These are phyloP conservation scores for Sparidentex hasta DNA, from an alignment of 2,797 vertebrate species.

Conservation along the genomic window DNA sequence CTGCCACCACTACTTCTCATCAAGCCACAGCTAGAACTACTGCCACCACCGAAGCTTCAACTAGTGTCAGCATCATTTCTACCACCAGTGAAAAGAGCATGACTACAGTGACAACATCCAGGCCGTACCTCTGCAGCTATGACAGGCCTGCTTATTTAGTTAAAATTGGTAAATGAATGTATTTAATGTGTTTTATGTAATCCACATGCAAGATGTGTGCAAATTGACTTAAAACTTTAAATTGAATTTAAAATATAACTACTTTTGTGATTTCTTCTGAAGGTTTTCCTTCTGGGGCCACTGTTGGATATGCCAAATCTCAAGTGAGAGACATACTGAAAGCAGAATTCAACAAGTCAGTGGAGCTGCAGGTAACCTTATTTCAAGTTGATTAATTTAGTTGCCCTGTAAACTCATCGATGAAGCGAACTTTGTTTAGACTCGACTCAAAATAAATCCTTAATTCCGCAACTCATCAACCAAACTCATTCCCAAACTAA, in stretches of 20 bases:
- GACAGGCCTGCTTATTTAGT: constrained; percentile 88
- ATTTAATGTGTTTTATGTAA: neutral
- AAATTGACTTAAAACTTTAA: neutral
- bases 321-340: constrained; percentile 92
- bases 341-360: constrained; percentile 89
- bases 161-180: constrained; percentile 87
- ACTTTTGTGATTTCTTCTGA: constrained; percentile 34
- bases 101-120: constrained; percentile 76
- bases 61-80: constrained; percentile 42
- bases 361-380: constrained; percentile 92
- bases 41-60: constrained; percentile 58
- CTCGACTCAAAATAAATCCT: too few relatives aligned
- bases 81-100: constrained; percentile 63
- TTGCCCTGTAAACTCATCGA: too few relatives aligned
- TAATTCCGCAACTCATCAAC: too few relatives aligned
- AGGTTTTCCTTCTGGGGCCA: constrained; percentile 91
- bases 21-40: constrained; percentile 52
- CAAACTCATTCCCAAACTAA: too few relatives aligned
- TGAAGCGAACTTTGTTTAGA: neutral
- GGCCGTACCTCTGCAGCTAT: constrained; percentile 90
- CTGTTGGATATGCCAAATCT: constrained; percentile 90
- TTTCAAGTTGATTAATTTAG: neutral
- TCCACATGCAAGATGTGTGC: neutral
- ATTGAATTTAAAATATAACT: neutral
- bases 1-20: constrained; percentile 60